These are phyloP conservation scores for Caiman crocodilus DNA, from an alignment of 2,797 vertebrate species.

Conservation along the genomic window DNA sequence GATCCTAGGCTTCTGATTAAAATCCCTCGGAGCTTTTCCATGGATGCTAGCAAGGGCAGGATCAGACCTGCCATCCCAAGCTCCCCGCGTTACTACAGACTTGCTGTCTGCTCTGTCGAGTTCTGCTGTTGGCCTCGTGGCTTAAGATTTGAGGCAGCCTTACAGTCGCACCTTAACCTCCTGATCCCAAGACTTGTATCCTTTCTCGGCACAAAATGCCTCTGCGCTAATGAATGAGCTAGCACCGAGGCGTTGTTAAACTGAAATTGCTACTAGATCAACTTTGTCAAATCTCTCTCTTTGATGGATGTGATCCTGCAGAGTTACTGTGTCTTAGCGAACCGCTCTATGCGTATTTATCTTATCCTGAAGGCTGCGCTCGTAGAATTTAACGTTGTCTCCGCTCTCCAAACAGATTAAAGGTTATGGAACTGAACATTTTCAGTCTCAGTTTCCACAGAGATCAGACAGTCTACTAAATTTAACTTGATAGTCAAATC, in stretches of 20 bases:
- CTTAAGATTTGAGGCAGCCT: background rate
- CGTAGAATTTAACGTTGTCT: constrained; percentile 59
- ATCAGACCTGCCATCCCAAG: no score
- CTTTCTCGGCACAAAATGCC: background rate
- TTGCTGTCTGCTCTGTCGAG: background rate
- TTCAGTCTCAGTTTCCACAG: constrained; percentile 32
- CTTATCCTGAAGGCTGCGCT: constrained; percentile 58
- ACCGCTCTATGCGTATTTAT: constrained; percentile 56
- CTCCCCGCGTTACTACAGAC: background rate
- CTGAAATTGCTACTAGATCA: constrained; percentile 49
- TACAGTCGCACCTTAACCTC: background rate
- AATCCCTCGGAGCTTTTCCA: background rate
- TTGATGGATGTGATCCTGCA: constrained; percentile 51
- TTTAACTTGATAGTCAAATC: constrained; percentile 42
- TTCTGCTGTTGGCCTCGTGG: background rate
- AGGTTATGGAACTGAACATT: constrained; percentile 38
- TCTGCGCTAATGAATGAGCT: constrained; percentile 10
- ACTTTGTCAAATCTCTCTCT: constrained; percentile 3
- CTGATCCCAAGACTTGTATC: background rate
- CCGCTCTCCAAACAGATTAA: constrained; percentile 64
- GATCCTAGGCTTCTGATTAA: background rate
- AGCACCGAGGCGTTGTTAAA: constrained; percentile 32
- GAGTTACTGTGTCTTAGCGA: constrained; percentile 42
- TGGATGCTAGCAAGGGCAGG: background rate
- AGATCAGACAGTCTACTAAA: constrained; percentile 8